phyloP scores from a whole-genome alignment of 2,888 invertebrate genomes.

The Andrena haemorrhoa region DNA sequence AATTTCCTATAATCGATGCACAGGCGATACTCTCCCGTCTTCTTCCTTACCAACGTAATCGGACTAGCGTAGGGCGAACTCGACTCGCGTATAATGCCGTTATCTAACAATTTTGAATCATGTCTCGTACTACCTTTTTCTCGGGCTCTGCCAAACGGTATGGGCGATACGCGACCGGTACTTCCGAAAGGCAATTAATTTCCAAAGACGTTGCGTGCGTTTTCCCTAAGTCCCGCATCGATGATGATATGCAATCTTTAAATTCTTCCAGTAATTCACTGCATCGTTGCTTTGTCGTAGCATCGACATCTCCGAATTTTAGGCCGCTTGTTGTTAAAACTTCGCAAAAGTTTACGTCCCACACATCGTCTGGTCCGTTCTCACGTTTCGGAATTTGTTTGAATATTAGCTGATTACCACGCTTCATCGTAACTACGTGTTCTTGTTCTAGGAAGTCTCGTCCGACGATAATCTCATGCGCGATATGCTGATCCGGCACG shows the following conservation, averaged over 20 bases:
- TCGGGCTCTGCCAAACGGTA: slow-evolving; percentile 11
- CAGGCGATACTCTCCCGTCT: neutral
- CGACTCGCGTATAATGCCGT: slow-evolving; percentile 6
- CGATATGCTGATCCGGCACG: neutral
- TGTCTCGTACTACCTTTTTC: neutral
- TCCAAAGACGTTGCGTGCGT: neutral
- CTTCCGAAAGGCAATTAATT: slow-evolving; percentile 5
- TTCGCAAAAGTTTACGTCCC: neutral
- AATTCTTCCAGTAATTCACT: neutral
- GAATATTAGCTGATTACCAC: neutral
- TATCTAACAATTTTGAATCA: neutral
- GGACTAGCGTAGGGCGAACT: slow-evolving; percentile 25
- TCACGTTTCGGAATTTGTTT: neutral
- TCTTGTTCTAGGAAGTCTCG: slow-evolving; percentile 20
- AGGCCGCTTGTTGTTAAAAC: neutral
- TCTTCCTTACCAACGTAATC: neutral
- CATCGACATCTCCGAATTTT: neutral
- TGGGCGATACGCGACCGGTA: slow-evolving; percentile 9
- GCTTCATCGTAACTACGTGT: neutral
- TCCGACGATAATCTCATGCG: slow-evolving; percentile 8
- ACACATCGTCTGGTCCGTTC: neutral
- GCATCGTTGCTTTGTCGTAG: neutral
- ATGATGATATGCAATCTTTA: neutral
- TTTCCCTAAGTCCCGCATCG: neutral
- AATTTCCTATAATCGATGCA: neutral